These are phyloP conservation scores for Pararge aegeria DNA, from an alignment of 1,140 invertebrate genomes.

Conservation along the genomic window DNA sequence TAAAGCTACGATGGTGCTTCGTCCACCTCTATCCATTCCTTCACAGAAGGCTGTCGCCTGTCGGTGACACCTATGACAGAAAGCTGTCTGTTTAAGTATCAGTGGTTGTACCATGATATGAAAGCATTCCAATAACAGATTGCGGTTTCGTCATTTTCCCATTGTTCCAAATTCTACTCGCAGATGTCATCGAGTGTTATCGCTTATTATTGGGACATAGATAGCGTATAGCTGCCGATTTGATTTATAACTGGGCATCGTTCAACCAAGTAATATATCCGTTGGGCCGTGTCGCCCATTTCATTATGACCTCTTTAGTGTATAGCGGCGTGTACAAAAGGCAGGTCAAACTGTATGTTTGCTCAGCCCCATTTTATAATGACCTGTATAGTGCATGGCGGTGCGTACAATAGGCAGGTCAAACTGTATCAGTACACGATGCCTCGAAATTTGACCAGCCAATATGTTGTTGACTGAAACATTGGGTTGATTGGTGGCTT, in stretches of 20 bases:
- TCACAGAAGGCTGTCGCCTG: too few species aligned
- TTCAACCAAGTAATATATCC: conserved; percentile 11
- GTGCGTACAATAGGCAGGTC: background rate
- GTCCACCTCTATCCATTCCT: too few species aligned
- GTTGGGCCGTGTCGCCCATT: background rate
- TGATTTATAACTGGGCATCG: conserved; percentile 8
- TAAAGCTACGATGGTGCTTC: too few species aligned
- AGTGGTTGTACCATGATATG: too few species aligned
- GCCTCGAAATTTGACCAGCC: background rate
- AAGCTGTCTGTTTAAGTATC: too few species aligned
- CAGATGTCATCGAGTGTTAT: background rate
- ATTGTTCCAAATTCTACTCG: background rate
- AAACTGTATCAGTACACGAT: background rate
- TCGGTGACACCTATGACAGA: too few species aligned
- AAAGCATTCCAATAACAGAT: background rate
- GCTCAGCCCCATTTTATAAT: background rate
- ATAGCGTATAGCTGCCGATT: conserved; percentile 7
- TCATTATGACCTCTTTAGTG: background rate
- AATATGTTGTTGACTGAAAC: conserved; percentile 4
- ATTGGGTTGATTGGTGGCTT: background rate
- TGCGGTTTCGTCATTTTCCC: background rate
- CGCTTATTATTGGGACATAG: background rate
- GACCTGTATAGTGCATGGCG: background rate
- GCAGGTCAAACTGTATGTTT: background rate
- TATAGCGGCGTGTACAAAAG: background rate